Evolutionary conservation across 1,140 invertebrate species (phyloP), one percentile per base, ranked within the genome.

Genomic region (Micrasema minimum): DNA sequence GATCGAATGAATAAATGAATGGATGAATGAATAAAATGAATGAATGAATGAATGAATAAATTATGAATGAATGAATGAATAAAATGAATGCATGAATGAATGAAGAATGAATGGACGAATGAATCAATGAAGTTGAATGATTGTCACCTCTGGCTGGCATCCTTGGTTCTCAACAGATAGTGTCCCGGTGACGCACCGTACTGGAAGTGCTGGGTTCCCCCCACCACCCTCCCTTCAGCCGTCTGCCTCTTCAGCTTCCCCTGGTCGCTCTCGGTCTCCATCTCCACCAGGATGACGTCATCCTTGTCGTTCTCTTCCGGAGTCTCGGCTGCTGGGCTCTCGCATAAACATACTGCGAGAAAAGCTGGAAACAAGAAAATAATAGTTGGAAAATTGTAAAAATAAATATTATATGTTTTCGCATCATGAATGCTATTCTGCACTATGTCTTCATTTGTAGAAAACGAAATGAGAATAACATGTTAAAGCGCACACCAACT

Each of bases 131-230:
- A n/a, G n/a, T n/a, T n/a, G n/a, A n/a, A n/a, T n/a, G n/a, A n/a
- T n/a, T n/a, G n/a, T n/a, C n/a, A 75, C 73, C 70, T 75, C 73
- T 35, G 57, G 18, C n/a, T 64, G 0, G 41, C 57, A 43, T 75
- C 73, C 37, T 75, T 75, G 11, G 65, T 69, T 37, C 69, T 75
- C 5, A 72, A 48, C 18, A 75, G 66, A 35, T 66, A 75, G 51
- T 75, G 70, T 61, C 70, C 69, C 1, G 69, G 69, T 7, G 73
- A 61, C n/a, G 69, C 46, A 12, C 69, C 66, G 18, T 66, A 72
- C 26, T 72, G 67, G 38, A 72, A 66, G 38, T 75, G 73, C 20
- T 66, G 68, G 9, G 16, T 37, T 31, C 37, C 69, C 4, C 55
- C 66, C 9, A 66, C 64, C 2, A 66, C 55, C 16, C 73, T 69